Evolutionary conservation across 2,113 vertebrate species (phyloP).

Genomic region (Siphamia tubifer): DNA sequence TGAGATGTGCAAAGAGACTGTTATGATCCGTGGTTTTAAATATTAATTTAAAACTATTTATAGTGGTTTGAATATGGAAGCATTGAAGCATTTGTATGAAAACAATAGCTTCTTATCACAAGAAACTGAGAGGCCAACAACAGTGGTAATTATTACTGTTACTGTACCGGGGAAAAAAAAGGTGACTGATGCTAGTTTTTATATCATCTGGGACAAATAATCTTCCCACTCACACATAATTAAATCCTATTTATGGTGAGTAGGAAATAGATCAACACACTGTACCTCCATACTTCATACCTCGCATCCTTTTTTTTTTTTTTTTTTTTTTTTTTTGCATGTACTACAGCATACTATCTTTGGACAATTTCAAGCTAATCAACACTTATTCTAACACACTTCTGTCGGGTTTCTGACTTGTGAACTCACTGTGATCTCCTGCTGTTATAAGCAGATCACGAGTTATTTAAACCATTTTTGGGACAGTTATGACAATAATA

Average conservation of each 20-base stretch:
- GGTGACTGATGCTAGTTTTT: conserved; percentile 3
- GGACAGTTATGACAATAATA: too few relatives aligned
- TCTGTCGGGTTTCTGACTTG: too few relatives aligned
- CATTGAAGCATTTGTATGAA: too few relatives aligned
- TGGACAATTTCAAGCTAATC: too few relatives aligned
- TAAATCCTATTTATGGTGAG: conserved; percentile 43
- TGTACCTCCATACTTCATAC: not conserved
- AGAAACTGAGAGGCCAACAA: not conserved
- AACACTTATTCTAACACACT: too few relatives aligned
- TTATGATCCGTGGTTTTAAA: not conserved
- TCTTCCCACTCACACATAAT: conserved; percentile 51
- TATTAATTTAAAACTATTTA: too few relatives aligned
- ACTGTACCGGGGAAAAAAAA: not conserved
- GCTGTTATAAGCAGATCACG: too few relatives aligned
- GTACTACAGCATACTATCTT: too few relatives aligned
- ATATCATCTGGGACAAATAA: conserved; percentile 15
- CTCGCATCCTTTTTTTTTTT: not conserved
- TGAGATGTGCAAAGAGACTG: not conserved
- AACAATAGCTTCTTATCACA: too few relatives aligned
- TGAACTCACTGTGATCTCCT: too few relatives aligned
- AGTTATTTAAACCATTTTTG: too few relatives aligned
- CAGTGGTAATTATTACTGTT: conserved; percentile 1
- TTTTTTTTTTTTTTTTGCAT: not conserved
- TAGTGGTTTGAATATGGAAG: too few relatives aligned
- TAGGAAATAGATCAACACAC: conserved; percentile 22